Conservation (phyloP, 2,888 invertebrate species). For the Dicycla oo region DNA sequence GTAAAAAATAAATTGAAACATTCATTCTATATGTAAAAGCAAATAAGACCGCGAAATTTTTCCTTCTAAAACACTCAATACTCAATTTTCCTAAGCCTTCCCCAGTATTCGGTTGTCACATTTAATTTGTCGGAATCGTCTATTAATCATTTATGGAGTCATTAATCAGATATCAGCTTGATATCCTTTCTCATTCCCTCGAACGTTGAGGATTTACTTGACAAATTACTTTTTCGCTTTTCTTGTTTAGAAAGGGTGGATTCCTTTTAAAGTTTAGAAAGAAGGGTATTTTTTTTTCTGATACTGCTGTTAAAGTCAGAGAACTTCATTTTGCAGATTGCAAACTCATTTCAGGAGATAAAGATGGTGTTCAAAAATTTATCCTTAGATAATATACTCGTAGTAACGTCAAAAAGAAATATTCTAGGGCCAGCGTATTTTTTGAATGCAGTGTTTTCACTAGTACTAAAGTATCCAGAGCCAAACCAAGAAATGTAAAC, state of each 20-base stretch:
- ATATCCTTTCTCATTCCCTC: slow-evolving; percentile 76
- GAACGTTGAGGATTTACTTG: slow-evolving; percentile 85
- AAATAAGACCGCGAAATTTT: slow-evolving; percentile 28
- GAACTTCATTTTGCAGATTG: slow-evolving; percentile 36
- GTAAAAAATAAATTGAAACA: slow-evolving; percentile 25
- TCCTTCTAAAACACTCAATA: slow-evolving; percentile 48
- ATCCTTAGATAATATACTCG: background rate
- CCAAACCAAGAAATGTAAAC: slow-evolving; percentile 28
- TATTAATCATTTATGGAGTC: slow-evolving; percentile 80
- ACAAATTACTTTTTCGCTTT: slow-evolving; percentile 88
- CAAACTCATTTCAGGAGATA: slow-evolving; percentile 22
- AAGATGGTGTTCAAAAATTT: slow-evolving; percentile 7
- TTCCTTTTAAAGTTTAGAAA: slow-evolving; percentile 55
- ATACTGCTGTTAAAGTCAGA: slow-evolving; percentile 31
- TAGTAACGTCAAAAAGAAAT: background rate
- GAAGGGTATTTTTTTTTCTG: slow-evolving; percentile 43
- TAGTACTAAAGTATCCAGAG: background rate
- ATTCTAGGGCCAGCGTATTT: background rate
- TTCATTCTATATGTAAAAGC: slow-evolving; percentile 22
- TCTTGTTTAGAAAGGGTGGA: slow-evolving; percentile 76
- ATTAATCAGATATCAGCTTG: slow-evolving; percentile 81
- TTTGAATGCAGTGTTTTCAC: background rate
- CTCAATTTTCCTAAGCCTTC: slow-evolving; percentile 59
- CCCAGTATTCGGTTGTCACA: slow-evolving; percentile 62
- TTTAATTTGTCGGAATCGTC: slow-evolving; percentile 71